A percentile compares a stretch with the other conserved stretches of the same genome.
Conservation (phyloP, 2,113 vertebrate genomes). For the Stigmatopora argus region DNA sequence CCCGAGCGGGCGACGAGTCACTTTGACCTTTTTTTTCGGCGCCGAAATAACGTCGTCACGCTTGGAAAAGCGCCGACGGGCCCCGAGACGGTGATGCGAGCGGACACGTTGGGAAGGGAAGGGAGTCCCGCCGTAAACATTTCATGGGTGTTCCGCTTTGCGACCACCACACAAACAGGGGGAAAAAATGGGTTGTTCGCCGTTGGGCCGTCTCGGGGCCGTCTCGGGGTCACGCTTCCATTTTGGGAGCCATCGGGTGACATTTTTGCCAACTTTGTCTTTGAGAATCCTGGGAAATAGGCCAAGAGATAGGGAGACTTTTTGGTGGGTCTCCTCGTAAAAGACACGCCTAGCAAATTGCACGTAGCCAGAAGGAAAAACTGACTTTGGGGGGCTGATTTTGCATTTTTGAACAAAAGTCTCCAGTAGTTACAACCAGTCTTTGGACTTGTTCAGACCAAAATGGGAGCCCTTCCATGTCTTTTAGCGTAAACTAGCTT, state of each 20-base stretch:
- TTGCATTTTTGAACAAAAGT: too few species aligned
- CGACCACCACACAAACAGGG: background rate
- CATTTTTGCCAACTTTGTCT: background rate
- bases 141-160: background rate
- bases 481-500: too few species aligned
- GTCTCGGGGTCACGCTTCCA: background rate
- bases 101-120: background rate
- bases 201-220: too few species aligned
- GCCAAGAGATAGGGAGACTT: background rate
- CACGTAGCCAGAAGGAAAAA: background rate
- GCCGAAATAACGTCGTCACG: conserved; percentile 33
- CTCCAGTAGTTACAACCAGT: too few species aligned
- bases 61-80: background rate
- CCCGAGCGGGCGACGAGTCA: conserved; percentile 24
- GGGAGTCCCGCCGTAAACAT: background rate
- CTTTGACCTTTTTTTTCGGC: conserved; percentile 26
- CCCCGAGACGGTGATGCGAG: background rate
- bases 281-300: background rate
- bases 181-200: too few species aligned
- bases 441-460: too few species aligned
- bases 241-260: background rate
- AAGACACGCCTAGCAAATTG: background rate
- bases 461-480: too few species aligned
- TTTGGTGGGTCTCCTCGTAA: too few species aligned
- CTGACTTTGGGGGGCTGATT: background rate